Base-by-base conservation (phyloP, 2,113 vertebrate genomes). In the Catharus fuscescens region DNA sequence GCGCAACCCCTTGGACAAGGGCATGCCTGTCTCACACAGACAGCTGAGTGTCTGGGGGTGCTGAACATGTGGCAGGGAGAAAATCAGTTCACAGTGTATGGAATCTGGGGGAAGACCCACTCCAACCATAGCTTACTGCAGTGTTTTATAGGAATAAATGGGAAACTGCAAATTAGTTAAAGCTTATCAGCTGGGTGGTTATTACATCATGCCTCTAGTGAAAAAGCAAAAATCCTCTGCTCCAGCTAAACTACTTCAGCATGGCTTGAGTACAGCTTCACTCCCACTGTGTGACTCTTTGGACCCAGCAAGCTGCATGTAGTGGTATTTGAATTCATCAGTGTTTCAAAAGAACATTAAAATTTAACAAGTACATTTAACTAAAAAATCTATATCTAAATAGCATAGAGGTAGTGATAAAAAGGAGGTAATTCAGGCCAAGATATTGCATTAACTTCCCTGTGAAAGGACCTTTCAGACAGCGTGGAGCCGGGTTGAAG, bases 281-380 rank as follows among this genome's bases (percentile, higher is more conserved):
- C 16, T 72, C 45, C 53, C 12, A 25, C 62, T 23, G 56, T 42
- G 88, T 74, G 88, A 80, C 56, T 85, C 81, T 79, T 76, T 73
- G 79, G 76, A 78, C 72, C 34, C 28, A 42, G 90, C 61, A 83
- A 76, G 42, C 53, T 61, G 77, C 65, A 59, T 20, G 50, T 1
- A 78, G 92, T 23, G 36, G n/a, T 80, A 92, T 74, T 80, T 76
- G 77, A 94, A 94, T 88, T 91, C 87, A 93, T 80, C 93, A 78
- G 86, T 74, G 81, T 81, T 97, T 91, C 89, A 95, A 81, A 93
- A 95, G 95, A 91, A 54, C 93, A 96, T 93, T 91, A 97, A 97
- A 93, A 88, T 94, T 96, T 96, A 94, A 95, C 92, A 97, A 92
- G 88, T 88, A 86, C 76, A 78, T 94, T 95, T 96, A 94, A 96